Evolutionary conservation across 2,113 vertebrate genomes (phyloP).

Genomic region (Haemorhous mexicanus): DNA sequence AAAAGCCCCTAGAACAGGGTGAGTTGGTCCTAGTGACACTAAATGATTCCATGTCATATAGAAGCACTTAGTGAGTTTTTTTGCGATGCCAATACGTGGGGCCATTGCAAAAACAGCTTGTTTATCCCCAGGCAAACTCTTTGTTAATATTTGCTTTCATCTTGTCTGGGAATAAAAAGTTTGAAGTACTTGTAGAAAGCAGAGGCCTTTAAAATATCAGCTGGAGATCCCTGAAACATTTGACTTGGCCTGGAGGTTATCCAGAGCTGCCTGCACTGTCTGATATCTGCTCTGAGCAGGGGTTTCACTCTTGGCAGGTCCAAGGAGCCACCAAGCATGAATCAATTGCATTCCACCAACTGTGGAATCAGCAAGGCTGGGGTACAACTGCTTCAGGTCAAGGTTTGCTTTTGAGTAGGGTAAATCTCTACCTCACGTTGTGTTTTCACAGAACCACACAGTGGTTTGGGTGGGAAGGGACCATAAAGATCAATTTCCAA

Average conservation of each 20-base stretch:
- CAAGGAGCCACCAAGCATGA: accelerated
- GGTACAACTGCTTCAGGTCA: neutral
- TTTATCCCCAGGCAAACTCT: neutral
- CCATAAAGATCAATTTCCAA: neutral
- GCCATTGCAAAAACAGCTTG: neutral
- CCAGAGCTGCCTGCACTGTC: neutral
- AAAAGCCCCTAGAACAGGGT: neutral
- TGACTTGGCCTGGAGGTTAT: neutral
- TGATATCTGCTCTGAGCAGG: neutral
- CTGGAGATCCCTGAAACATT: neutral
- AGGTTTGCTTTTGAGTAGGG: neutral
- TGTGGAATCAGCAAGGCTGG: neutral
- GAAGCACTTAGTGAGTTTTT: neutral
- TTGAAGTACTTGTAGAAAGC: neutral
- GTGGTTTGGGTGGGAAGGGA: neutral
- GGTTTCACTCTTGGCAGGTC: neutral
- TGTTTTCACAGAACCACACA: neutral
- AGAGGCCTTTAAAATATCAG: neutral
- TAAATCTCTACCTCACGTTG: neutral
- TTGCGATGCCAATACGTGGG: neutral
- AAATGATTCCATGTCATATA: neutral
- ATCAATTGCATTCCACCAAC: neutral
- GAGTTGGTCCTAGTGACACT: neutral
- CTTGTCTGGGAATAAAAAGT: neutral
- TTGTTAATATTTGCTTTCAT: neutral